phyloP scores from a whole-genome alignment of 2,888 invertebrate genomes.

The Macrophya alboannulata region DNA sequence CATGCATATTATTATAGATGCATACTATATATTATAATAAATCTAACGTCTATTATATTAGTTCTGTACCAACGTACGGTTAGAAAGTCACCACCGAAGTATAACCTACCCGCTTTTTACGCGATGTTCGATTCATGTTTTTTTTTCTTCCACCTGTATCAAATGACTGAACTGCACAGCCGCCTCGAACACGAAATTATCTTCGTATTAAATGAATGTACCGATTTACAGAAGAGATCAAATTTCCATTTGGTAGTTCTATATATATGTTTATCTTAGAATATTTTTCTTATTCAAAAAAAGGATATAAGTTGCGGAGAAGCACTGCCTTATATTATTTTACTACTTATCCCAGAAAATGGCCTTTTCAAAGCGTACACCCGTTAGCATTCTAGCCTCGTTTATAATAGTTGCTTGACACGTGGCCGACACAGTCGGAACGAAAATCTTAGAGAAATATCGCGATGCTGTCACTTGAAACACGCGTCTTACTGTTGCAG shows the following conservation, averaged over 20 bases:
- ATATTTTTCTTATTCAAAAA: no score
- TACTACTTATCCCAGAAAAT: not conserved
- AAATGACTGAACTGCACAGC: not conserved
- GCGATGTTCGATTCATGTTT: not conserved
- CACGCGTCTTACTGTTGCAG: not conserved
- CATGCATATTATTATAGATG: not conserved
- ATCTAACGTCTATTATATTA: not conserved
- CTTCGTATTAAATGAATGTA: not conserved
- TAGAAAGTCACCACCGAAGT: conserved; percentile 12
- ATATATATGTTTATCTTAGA: not conserved
- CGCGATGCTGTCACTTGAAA: not conserved
- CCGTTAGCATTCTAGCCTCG: not conserved
- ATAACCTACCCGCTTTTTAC: not conserved
- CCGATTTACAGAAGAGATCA: not conserved
- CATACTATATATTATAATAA: not conserved
- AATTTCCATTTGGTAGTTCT: not conserved
- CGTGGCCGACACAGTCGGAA: not conserved
- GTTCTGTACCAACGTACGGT: not conserved
- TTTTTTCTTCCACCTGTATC: not conserved
- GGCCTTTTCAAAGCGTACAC: not conserved
- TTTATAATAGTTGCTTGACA: not conserved
- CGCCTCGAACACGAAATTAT: not conserved
- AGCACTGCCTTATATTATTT: conserved; percentile 6
- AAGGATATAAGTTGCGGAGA: no score
- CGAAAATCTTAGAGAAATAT: not conserved